Evolutionary conservation across 2,797 vertebrate genomes (phyloP), one percentile per base, ranked within the genome.

Genomic region (Myotis vivesi): DNA sequence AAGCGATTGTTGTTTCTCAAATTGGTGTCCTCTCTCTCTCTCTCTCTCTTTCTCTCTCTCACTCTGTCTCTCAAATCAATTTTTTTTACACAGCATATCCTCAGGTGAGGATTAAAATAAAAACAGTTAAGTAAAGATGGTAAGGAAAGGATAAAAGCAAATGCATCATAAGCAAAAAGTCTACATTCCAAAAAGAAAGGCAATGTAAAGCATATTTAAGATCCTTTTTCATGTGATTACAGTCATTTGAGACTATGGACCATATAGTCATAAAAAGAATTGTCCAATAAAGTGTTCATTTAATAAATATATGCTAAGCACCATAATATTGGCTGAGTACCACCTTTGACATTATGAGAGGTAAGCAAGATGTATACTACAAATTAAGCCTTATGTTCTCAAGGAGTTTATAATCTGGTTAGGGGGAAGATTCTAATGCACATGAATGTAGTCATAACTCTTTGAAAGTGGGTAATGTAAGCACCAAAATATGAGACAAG

Each of bases 61-160:
- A 5, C 23, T 59, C 4, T 57, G 22, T 28, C 25, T 62, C 28
- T 62, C 30, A n/a, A n/a, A 33, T 10, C 64, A 66, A 44, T 44
- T 4, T 68, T 68, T 66, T 66, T 33, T 19, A 9, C 33, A 66
- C 10, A 33, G 11, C 12, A 30, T 62, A 59, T 30, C 28, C 28
- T 62, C 59, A 62, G 28, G 12, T 30, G 28, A 62, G 28, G 59
- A 62, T 30, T 62, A 62, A 66, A 33, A 66, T 33, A 66, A 19
- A 66, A 66, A n/a, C 6, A 66, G 51, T 69, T 76, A 82, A 69
- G 10, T 25, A 5, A 79, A 66, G 3, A 86, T 46, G 3, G 36
- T 36, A 69, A 49, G 71, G 25, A 84, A 94, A 79, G 28, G 16
- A 57, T 57, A 77, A 94, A 92, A 93, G 9, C 23, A 71, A 91